Conservation (phyloP, 2,113 vertebrate genomes). For the Gadus chalcogrammus region DNA sequence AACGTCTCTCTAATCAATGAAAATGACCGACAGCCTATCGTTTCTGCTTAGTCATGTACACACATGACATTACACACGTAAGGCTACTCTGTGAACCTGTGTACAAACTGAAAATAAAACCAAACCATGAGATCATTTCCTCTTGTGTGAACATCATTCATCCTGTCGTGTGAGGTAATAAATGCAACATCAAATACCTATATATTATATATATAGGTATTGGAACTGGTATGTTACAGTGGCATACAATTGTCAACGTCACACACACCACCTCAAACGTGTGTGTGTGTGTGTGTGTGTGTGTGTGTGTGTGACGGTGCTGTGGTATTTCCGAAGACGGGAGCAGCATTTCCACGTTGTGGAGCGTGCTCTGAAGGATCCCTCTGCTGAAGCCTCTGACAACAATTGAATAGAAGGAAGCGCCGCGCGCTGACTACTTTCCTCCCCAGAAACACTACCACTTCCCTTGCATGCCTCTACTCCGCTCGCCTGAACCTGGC, state of each 20-base stretch:
- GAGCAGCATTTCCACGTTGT: background rate
- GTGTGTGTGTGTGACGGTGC: background rate
- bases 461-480: slow-evolving; percentile 82
- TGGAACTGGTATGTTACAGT: background rate
- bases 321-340: background rate
- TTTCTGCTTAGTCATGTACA: background rate
- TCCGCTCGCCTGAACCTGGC: slow-evolving; percentile 76
- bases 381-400: background rate
- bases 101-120: background rate
- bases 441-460: slow-evolving; percentile 75
- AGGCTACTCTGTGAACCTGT: background rate
- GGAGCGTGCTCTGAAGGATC: background rate
- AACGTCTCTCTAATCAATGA: no score
- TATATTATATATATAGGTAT: background rate
- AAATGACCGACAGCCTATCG: no score
- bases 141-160: background rate
- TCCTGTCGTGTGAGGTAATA: background rate
- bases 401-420: slow-evolving; percentile 94
- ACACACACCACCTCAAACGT: background rate
- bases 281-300: background rate
- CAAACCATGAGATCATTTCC: background rate
- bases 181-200: background rate
- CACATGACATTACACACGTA: background rate
- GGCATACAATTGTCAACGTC: no score
- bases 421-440: slow-evolving; percentile 81